Evolutionary conservation across 2,888 invertebrate species (phyloP).

Genomic region (Drosophila glabriapex): DNA sequence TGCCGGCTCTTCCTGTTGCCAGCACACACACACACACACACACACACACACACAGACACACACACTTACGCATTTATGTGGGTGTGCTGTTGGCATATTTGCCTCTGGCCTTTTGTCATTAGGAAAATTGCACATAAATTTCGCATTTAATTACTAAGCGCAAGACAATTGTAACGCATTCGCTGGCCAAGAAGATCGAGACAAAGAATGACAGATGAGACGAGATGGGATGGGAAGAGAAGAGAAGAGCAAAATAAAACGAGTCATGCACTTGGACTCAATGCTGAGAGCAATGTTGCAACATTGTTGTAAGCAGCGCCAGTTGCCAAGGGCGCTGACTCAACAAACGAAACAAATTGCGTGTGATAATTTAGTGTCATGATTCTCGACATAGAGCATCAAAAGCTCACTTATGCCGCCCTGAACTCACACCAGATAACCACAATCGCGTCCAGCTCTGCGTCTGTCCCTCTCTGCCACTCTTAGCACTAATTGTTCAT

Average conservation of each 20-base stretch:
- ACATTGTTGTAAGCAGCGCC: slow-evolving; percentile 59
- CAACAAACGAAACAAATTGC: slow-evolving; percentile 69
- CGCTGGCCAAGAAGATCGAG: slow-evolving; percentile 3
- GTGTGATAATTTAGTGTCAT: slow-evolving; percentile 79
- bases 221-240: not conserved
- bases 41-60: not conserved
- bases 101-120: slow-evolving; percentile 72
- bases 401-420: slow-evolving; percentile 66
- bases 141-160: slow-evolving; percentile 80
- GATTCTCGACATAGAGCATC: slow-evolving; percentile 76
- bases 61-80: slow-evolving; percentile 1
- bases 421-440: slow-evolving; percentile 6
- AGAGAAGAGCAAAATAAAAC: not conserved
- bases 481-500: slow-evolving; percentile 15
- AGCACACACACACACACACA: not conserved
- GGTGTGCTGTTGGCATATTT: slow-evolving; percentile 55
- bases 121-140: slow-evolving; percentile 75
- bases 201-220: not conserved
- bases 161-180: slow-evolving; percentile 52
- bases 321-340: slow-evolving; percentile 71
- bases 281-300: slow-evolving; percentile 42
- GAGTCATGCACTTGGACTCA: slow-evolving; percentile 30
- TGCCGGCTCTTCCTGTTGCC: slow-evolving; percentile 30
- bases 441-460: not conserved
- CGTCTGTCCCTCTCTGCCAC: not conserved